Evolutionary conservation across 1,140 invertebrate genomes (phyloP).

Genomic region (Tyrophagus putrescentiae): DNA sequence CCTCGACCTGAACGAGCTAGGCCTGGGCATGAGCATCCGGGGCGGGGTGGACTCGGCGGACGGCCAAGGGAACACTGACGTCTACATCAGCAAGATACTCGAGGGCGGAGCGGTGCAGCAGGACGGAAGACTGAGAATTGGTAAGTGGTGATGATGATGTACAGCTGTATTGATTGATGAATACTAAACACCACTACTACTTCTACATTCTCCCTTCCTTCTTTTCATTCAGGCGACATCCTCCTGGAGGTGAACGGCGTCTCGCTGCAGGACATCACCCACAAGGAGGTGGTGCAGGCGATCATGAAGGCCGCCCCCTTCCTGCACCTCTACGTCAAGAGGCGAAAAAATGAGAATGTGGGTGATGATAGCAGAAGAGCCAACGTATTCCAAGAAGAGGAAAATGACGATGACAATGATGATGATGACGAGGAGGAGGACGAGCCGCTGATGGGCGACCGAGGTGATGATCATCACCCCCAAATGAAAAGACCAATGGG

Average conservation of each 20-base stretch:
- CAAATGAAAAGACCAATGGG: no score
- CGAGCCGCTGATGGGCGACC: background rate
- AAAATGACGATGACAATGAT: slow-evolving; percentile 5
- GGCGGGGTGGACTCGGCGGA: slow-evolving; percentile 92
- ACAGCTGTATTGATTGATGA: background rate
- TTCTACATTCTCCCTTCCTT: background rate
- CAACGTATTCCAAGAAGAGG: slow-evolving; percentile 1
- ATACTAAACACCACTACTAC: background rate
- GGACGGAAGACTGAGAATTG: slow-evolving; percentile 65
- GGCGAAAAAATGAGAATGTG: no score
- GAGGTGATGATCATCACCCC: no score
- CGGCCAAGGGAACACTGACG: slow-evolving; percentile 56
- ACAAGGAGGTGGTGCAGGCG: slow-evolving; percentile 81
- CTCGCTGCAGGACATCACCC: slow-evolving; percentile 74
- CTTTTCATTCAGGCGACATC: slow-evolving; percentile 54
- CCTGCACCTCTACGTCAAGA: slow-evolving; percentile 65
- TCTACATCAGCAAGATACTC: slow-evolving; percentile 97
- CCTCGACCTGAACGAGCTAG: slow-evolving; percentile 41
- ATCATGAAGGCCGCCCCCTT: slow-evolving; percentile 83
- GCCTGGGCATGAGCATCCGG: slow-evolving; percentile 87
- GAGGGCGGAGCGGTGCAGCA: slow-evolving; percentile 81
- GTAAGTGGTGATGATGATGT: background rate
- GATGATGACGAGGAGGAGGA: background rate
- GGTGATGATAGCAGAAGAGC: no score
- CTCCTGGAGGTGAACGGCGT: slow-evolving; percentile 76